Base-by-base conservation (phyloP, 2,113 vertebrate species). In the Ursus arctos region DNA sequence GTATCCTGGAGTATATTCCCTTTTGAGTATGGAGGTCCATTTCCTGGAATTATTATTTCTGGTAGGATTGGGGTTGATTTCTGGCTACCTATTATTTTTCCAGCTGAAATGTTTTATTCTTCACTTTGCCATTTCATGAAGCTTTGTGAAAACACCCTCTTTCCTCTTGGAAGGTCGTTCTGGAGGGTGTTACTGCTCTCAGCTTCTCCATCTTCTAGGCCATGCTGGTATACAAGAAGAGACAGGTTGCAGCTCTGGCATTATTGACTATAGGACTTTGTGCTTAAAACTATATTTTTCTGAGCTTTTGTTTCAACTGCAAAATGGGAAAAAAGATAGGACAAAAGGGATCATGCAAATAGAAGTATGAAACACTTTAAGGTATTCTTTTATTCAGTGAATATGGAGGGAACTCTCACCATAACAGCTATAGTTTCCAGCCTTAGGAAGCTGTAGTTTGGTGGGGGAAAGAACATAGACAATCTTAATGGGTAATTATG, bases 21-120 rank as follows among this genome's bases (percentile, higher is more conserved):
- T 77, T 83, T 92, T 77, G 95, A 43, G 76, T 67, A 33, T 31
- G 40, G 31, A 53, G 84, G 6, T 86, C 74, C 55, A 47, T 85
- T 97, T 97, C 97, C 84, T 97, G 93, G 97, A 91, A 92, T 97
- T 94, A 97, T 84, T 97, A 85, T 97, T 98, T 97, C 93, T 97
- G 69, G 93, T 94, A 72, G 65, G 57, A 55, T 11, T 94, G 67
- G 65, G 47, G 63, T 90, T 91, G 95, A 51, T 93, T 96, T 85
- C 86, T 94, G 95, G 95, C 76, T 69, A 80, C 86, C 55, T 97
- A 26, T 90, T 98, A 95, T 92, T 95, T 88, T 97, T 97, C 87
- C 94, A 91, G 93, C 81, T 95, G 88, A 92, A 96, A n/a, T 61
- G 15, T 94, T 93, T 96, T 85, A 92, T 94, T 96, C 59, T 94